Base-by-base conservation (phyloP, 2,888 invertebrate genomes). In the Andrena praecox region DNA sequence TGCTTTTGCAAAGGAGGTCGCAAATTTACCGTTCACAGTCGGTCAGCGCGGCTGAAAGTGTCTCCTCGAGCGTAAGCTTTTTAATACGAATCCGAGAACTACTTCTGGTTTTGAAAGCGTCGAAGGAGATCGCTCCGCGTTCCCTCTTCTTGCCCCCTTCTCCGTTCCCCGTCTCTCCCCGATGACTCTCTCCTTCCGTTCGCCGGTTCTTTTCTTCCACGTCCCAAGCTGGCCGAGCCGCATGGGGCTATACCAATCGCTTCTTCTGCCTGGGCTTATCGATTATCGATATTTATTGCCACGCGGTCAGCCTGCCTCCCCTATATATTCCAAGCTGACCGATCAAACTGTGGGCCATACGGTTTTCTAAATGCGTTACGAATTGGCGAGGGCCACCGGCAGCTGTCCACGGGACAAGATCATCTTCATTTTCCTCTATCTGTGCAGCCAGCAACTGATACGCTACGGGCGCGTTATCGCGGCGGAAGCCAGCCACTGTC, bases 251-350 rank as follows among this genome's bases (percentile, higher is more conserved):
- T 66, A 88, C 87, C 88, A 87, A 91, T 90, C 87, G 89, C 86
- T 85, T 85, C 89, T 86, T 84, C 74, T 59, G 10, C 68, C 64
- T 72, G 81, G 87, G 86, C 80, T 42, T 91, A 91, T 91, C 90
- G 90, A 91, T 91, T 90, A 91, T 88, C 91, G 90, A 91, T 91
- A 91, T 91, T 91, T 92, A 91, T 91, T 91, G 91, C 91, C 87
- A 89, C 85, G 89, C 90, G 90, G 90, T 88, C 89, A 87, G 87
- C 87, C 80, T 83, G 88, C 86, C 75, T 89, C 88, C 84, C 79
- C 89, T 90, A 88, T 87, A 87, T 85, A 89, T 86, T 70, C 79
- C 63, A 79, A 82, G 79, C 84, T 87, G 86, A 68, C 78, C 86
- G 85, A 89, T 89, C 87, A 83, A 29, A 67, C 78, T 70, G 68